Base-by-base conservation (phyloP, 2,888 invertebrate genomes). In the Germaria angustata region DNA sequence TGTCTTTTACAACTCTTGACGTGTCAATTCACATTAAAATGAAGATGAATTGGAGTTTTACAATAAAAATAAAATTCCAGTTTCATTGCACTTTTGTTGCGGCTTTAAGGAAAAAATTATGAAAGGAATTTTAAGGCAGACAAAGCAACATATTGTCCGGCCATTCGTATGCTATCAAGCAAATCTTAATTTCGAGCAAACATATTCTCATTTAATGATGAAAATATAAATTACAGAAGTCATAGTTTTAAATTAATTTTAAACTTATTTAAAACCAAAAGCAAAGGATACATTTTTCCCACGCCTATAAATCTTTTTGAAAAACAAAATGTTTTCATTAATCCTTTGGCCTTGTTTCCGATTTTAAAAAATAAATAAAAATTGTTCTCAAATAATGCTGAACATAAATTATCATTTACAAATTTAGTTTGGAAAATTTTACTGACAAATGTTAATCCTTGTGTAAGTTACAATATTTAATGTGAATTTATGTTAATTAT, bases 1-100 rank as follows among this genome's bases (percentile, higher is more conserved):
- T 41, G 3, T 59, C 53, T 53, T 41, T 68, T 49, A 46, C 36
- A 36, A 55, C 9, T 57, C 34, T 69, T 68, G 44, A 75, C 55
- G 51, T 63, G 69, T 75, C 49, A 81, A 69, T 78, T 65, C 69
- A 78, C 69, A 68, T 68, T 73, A 68, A 55, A 69, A 17, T 44
- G 34, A 17, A 69, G 51, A 73, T 68, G 61, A 63, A n/a, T n/a
- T n/a, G n/a, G n/a, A n/a, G n/a, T n/a, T n/a, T n/a, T n/a, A n/a
- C n/a, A n/a, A n/a, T n/a, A n/a, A n/a, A n/a, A n/a, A n/a, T n/a
- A n/a, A n/a, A n/a, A n/a, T n/a, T n/a, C n/a, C n/a, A n/a, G n/a
- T n/a, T n/a, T n/a, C n/a, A 55, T 80, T 63, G 73, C 46, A 73
- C 63, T 80, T 80, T 73, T 68, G 9, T 2, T 1, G 0, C 13